Base-by-base conservation (phyloP, 1,140 invertebrate genomes). In the Agrypnia vestita region DNA sequence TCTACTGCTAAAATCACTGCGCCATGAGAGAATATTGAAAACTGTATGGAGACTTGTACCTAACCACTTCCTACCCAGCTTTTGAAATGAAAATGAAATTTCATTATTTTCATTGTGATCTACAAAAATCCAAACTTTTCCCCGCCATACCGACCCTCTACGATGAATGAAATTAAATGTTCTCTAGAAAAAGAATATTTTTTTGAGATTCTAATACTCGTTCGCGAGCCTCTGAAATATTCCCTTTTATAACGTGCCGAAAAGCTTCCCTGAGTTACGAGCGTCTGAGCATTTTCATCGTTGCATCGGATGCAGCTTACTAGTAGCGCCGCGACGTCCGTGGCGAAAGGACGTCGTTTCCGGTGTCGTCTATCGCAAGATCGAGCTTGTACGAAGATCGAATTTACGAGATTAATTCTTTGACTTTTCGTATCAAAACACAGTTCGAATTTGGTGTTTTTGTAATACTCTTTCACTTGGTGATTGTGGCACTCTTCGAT, bases 311-410 rank as follows among this genome's bases (percentile, higher is more conserved):
- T 78, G 78, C 79, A 79, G 47, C 53, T 19, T 47, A n/a, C 71
- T 76, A 83, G 82, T 83, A 56, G 82, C 78, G 82, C 78, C 82
- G 76, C 82, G 82, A 46, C 78, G 82, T 71, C 82, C 35, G 82
- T 8, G 19, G 59, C 69, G 82, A 72, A 19, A 64, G 79, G 82
- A 83, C 82, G 82, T 82, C 78, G 25, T 49, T 62, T 76, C n/a
- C 62, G 13, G 46, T n/a, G 15, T 62, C 73, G 56, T 25, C 59
- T 11, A 8, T 11, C 19, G 9, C 43, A 64, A 79, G 21, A 0
- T 78, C 56, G 76, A n/a, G n/a, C 46, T 72, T 55, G 13, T 43
- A 62, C 55, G 55, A 62, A 79, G 19, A 4, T 78, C 55, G 75
- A 9, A 12, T 47, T 72, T 55, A 17, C 15, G 43, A 19, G 46